phyloP scores from a whole-genome alignment of 2,888 invertebrate genomes.

The Amphiduros pacificus region DNA sequence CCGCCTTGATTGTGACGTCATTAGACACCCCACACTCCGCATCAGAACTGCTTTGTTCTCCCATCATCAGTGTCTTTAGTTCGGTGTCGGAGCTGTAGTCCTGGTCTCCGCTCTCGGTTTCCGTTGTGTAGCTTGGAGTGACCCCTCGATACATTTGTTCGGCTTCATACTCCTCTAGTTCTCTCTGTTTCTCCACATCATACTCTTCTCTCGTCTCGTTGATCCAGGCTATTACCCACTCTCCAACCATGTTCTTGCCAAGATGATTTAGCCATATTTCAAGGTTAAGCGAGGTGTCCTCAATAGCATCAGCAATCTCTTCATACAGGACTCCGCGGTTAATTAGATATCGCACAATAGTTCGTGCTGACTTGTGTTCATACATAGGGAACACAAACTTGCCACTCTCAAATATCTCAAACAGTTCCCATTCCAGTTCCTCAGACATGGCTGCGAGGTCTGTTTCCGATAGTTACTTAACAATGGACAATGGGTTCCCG shows the following conservation, averaged over 20 bases:
- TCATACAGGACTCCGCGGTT: conserved; percentile 27
- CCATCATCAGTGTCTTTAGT: background rate
- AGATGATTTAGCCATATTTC: conserved; percentile 29
- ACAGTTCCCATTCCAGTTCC: conserved; percentile 33
- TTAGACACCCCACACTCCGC: no score
- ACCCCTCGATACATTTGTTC: background rate
- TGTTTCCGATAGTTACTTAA: no score
- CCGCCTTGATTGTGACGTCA: no score
- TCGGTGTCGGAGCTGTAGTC: conserved; percentile 2
- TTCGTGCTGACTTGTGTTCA: conserved; percentile 32
- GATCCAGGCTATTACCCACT: conserved; percentile 33
- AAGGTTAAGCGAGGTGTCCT: conserved; percentile 28
- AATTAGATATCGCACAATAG: conserved; percentile 13
- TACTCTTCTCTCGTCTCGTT: conserved; percentile 30
- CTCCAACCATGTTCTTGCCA: conserved; percentile 32
- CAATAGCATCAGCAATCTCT: conserved; percentile 32
- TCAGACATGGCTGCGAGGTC: no score
- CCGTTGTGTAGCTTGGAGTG: background rate
- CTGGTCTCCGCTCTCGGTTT: background rate
- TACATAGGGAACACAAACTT: conserved; percentile 32
- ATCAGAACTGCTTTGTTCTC: no score
- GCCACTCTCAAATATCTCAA: conserved; percentile 32
- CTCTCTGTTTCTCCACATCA: conserved; percentile 15
- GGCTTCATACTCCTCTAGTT: background rate
- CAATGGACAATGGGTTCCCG: no score